Evolutionary conservation across 2,797 vertebrate genomes (phyloP).

Genomic region (Varecia variegata): DNA sequence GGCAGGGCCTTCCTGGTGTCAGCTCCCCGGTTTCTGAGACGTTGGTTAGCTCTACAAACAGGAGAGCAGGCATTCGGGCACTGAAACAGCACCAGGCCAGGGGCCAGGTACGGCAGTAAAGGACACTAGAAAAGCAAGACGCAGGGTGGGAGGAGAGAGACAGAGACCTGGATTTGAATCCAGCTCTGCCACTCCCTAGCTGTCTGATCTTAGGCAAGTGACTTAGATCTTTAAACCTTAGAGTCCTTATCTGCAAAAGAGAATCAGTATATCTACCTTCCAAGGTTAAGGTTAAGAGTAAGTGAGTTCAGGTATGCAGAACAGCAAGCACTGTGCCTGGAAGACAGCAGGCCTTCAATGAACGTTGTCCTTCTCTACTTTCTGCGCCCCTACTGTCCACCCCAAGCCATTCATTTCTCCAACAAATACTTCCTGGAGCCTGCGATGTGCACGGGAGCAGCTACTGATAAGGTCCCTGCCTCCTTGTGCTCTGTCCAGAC

Average conservation of each 20-base stretch:
- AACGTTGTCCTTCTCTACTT: not conserved
- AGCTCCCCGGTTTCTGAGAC: not conserved
- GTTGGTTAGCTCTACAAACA: not conserved
- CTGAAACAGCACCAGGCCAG: not conserved
- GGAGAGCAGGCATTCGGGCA: not conserved
- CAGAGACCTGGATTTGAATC: not conserved
- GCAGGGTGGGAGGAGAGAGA: too few species aligned
- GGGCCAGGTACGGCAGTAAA: not conserved
- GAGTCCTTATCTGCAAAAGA: not conserved
- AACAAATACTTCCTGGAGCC: not conserved
- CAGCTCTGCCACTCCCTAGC: not conserved
- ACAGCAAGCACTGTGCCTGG: not conserved
- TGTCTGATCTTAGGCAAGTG: not conserved
- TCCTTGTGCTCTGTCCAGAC: not conserved
- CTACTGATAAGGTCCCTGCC: not conserved
- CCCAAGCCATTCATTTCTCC: not conserved
- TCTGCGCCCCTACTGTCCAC: accelerated
- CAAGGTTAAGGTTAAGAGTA: not conserved
- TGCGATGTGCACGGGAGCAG: not conserved
- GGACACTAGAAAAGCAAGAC: not conserved
- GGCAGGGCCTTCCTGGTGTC: not conserved
- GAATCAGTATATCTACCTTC: not conserved
- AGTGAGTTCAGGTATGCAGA: not conserved
- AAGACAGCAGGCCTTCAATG: not conserved
- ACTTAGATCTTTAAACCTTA: not conserved